These are phyloP conservation scores for Drosophila atripex DNA, from an alignment of 2,888 invertebrate species.

Conservation along the genomic window DNA sequence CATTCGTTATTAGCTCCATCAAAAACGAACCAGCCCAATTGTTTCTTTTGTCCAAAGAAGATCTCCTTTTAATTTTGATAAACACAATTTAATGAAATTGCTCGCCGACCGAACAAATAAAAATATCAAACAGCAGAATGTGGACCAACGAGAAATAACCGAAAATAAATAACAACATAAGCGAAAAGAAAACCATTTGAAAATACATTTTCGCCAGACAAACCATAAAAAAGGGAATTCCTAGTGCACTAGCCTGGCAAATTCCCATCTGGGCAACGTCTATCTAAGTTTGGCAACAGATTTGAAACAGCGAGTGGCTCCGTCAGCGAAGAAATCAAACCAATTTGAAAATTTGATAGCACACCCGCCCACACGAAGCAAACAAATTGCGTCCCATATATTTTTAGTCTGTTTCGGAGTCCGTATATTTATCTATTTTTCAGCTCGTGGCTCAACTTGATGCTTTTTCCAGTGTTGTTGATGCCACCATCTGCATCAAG, in stretches of 20 bases:
- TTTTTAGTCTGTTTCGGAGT: slow-evolving; percentile 30
- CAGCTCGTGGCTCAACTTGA: slow-evolving; percentile 22
- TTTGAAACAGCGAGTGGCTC: slow-evolving; percentile 37
- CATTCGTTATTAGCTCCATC: slow-evolving; percentile 2
- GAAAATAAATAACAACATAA: slow-evolving; percentile 19
- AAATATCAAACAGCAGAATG: slow-evolving; percentile 2
- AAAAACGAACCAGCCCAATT: slow-evolving; percentile 12
- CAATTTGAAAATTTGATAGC: slow-evolving; percentile 15
- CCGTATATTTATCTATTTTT: slow-evolving; percentile 13
- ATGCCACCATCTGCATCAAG: slow-evolving; percentile 6
- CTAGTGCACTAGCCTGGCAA: slow-evolving; percentile 8
- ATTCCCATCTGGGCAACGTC: slow-evolving; percentile 31
- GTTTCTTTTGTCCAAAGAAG: slow-evolving; percentile 22
- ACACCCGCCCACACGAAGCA: slow-evolving; percentile 9
- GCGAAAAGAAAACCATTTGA: slow-evolving; percentile 15
- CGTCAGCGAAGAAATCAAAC: slow-evolving; percentile 28
- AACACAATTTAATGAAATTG: slow-evolving; percentile 49
- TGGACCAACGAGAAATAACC: neutral
- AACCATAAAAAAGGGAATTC: slow-evolving; percentile 18
- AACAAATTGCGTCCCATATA: slow-evolving; percentile 40
- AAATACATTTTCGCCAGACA: slow-evolving; percentile 30
- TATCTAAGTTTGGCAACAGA: slow-evolving; percentile 23
- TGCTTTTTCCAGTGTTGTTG: slow-evolving; percentile 7
- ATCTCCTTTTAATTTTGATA: slow-evolving; percentile 31
- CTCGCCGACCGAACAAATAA: slow-evolving; percentile 15